Evolutionary conservation across 2,113 vertebrate species (phyloP).

Genomic region (Nesoenas mayeri): DNA sequence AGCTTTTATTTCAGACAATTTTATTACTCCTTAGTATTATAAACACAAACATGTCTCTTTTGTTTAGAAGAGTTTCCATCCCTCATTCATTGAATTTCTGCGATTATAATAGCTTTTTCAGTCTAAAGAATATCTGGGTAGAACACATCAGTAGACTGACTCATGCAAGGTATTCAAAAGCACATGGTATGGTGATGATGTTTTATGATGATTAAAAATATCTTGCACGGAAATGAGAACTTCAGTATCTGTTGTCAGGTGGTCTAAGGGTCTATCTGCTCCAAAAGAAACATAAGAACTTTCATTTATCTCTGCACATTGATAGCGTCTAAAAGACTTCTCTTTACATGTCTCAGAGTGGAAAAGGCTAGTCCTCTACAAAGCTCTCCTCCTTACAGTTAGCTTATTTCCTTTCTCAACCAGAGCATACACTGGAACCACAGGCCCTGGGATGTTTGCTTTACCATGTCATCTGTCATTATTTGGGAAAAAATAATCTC

Average conservation of each 20-base stretch:
- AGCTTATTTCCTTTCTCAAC: neutral
- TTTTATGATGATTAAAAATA: neutral
- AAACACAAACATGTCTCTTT: neutral
- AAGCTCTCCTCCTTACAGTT: neutral
- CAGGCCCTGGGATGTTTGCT: neutral
- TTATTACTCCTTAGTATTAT: slow-evolving; percentile 1
- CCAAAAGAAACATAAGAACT: neutral
- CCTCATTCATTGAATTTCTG: neutral
- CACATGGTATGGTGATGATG: neutral
- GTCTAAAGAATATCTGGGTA: neutral
- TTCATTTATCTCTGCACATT: neutral
- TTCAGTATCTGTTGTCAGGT: neutral
- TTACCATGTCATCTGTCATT: neutral
- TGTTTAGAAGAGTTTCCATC: neutral
- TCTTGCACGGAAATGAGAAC: neutral
- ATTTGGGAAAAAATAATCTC: neutral
- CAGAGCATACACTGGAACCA: neutral
- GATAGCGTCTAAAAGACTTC: neutral
- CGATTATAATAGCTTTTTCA: neutral
- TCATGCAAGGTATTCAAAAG: neutral
- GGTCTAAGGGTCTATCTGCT: neutral
- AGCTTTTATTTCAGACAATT: slow-evolving; percentile 13
- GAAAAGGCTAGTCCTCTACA: neutral
- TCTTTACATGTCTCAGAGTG: neutral
- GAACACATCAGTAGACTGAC: neutral